Percentiles rank a stretch among this genome's conserved stretches.
Conservation (phyloP, 2,888 invertebrate genomes). For the Sylvicola cinctus region DNA sequence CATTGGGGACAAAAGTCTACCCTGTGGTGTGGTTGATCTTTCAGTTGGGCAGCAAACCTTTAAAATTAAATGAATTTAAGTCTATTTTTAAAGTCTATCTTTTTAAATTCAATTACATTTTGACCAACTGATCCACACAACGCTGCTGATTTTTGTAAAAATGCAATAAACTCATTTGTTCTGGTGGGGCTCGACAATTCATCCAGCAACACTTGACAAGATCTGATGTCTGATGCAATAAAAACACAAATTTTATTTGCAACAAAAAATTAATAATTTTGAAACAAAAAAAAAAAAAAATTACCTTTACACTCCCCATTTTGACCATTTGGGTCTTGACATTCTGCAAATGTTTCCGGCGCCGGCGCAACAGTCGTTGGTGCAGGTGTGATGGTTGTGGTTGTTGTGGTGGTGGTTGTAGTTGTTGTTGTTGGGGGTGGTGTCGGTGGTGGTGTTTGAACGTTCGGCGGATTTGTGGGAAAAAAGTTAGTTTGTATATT, state of each 20-base stretch:
- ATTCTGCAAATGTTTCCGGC: not conserved
- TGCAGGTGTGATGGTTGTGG: constrained; percentile 4
- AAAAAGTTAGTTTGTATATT: too few species aligned
- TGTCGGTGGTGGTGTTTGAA: constrained; percentile 2
- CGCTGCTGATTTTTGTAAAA: not conserved
- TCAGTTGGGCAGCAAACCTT: not conserved
- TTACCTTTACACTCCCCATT: constrained; percentile 2
- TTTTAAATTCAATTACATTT: not conserved
- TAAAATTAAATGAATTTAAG: not conserved
- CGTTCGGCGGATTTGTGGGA: not conserved
- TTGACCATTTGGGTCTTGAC: not conserved
- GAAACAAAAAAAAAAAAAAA: constrained; percentile 4
- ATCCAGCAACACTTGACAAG: not conserved
- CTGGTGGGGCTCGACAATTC: too few species aligned
- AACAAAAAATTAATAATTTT: constrained; percentile 4
- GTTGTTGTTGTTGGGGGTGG: not conserved
- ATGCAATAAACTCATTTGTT: too few species aligned
- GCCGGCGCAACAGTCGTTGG: constrained; percentile 3
- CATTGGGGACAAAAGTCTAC: constrained; percentile 17
- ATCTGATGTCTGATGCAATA: constrained; percentile 6
- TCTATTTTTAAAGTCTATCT: not conserved
- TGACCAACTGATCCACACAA: constrained; percentile 1
- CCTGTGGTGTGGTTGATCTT: constrained; percentile 5
- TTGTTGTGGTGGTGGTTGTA: constrained; percentile 1
- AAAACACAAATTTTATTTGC: constrained; percentile 3